These are phyloP conservation scores for Myripristis murdjan DNA, from an alignment of 2,797 vertebrate species.

Conservation along the genomic window DNA sequence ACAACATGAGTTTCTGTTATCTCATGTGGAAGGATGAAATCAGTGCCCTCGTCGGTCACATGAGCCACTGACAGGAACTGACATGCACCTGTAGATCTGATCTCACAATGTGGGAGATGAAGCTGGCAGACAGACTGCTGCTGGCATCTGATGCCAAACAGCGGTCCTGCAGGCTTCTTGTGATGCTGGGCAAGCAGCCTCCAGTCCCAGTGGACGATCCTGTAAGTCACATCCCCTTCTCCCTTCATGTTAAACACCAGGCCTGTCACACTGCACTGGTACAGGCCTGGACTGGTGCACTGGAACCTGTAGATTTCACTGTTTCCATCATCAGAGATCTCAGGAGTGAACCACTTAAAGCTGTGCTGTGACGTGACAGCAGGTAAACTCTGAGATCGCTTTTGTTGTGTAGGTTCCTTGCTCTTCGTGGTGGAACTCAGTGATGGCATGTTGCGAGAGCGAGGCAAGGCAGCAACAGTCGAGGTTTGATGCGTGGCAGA, in stretches of 20 bases:
- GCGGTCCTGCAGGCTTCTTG: constrained; percentile 63
- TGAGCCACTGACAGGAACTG: constrained; percentile 43
- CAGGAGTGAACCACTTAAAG: constrained; percentile 41
- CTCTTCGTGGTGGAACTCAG: too few relatives aligned
- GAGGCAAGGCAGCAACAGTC: too few relatives aligned
- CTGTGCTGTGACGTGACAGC: constrained; percentile 3
- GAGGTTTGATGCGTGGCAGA: too few relatives aligned
- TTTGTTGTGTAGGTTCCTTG: neutral
- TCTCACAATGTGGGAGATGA: constrained; percentile 62
- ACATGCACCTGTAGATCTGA: constrained; percentile 26
- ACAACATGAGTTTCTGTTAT: too few relatives aligned
- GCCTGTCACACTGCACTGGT: constrained; percentile 53
- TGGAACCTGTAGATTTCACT: constrained; percentile 39
- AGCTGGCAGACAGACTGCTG: constrained; percentile 43
- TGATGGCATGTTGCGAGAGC: too few relatives aligned
- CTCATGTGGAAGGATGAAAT: constrained; percentile 46
- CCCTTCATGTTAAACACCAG: constrained; percentile 59
- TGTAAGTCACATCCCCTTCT: constrained; percentile 51
- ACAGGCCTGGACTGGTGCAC: constrained; percentile 30
- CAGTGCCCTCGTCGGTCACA: constrained; percentile 1
- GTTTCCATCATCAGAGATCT: neutral
- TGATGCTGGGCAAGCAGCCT: constrained; percentile 24
- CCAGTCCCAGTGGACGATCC: constrained; percentile 40
- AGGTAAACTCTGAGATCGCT: neutral
- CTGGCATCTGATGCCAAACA: constrained; percentile 56